A percentile compares a stretch with the other conserved stretches of the same genome.
Conservation (phyloP, 2,113 vertebrate genomes). For the Lampris incognitus region DNA sequence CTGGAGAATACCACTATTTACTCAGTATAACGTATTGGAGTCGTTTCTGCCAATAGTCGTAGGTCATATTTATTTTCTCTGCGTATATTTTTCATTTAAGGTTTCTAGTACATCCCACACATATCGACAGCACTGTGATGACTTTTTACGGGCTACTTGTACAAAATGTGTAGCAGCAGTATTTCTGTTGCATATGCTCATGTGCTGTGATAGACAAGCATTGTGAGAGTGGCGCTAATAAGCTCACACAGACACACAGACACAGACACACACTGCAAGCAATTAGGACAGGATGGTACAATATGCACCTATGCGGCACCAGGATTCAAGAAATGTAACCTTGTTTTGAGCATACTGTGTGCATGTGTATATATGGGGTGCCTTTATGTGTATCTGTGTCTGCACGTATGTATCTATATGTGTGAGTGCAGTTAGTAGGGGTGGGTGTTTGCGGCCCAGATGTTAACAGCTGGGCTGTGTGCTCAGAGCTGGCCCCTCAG, state of each 20-base stretch:
- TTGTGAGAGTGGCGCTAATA: constrained; percentile 2
- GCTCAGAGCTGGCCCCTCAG: constrained; percentile 63
- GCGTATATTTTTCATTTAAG: constrained; percentile 69
- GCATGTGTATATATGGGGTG: constrained; percentile 5
- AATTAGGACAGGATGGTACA: constrained; percentile 36
- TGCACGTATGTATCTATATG: constrained; percentile 5
- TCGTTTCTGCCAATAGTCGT: constrained; percentile 52
- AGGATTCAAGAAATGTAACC: constrained; percentile 42
- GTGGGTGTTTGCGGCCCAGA: constrained; percentile 68
- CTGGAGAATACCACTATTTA: constrained; percentile 67
- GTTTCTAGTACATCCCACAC: constrained; percentile 36
- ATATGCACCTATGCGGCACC: constrained; percentile 16
- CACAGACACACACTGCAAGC: constrained; percentile 22
- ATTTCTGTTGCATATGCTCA: constrained; percentile 22
- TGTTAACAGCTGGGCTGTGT: constrained; percentile 79
- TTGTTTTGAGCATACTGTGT: constrained; percentile 24
- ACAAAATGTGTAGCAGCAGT: constrained; percentile 34
- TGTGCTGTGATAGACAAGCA: constrained; percentile 17
- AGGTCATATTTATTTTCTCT: constrained; percentile 72
- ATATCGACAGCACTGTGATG: constrained; percentile 23
- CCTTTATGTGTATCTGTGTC: constrained; percentile 6
- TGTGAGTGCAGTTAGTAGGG: not conserved
- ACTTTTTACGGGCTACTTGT: constrained; percentile 35
- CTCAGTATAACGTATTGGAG: constrained; percentile 61
- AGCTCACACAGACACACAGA: constrained; percentile 9